A percentile compares a stretch with the other conserved stretches of the same genome.
Evolutionary conservation across 2,888 invertebrate genomes (phyloP).

Genomic region (Falcaria lacertinaria): DNA sequence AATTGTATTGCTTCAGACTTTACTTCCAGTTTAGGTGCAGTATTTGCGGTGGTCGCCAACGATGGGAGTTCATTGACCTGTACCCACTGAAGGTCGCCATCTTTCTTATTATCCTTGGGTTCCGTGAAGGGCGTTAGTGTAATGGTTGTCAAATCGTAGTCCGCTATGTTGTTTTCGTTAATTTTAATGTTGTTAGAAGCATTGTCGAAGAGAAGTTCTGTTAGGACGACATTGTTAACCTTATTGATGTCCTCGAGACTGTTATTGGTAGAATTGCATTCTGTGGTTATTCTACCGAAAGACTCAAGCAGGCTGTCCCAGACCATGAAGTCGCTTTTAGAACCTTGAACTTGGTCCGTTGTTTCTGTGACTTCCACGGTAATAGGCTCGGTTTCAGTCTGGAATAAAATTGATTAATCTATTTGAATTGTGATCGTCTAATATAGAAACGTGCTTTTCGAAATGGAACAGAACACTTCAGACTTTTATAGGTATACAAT

Average conservation of each 20-base stretch:
- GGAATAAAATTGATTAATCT: conserved; percentile 17
- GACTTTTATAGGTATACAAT: too few relatives aligned
- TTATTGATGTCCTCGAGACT: conserved; percentile 59
- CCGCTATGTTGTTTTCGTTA: conserved; percentile 38
- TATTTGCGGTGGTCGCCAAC: conserved; percentile 20
- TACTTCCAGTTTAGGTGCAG: conserved; percentile 42
- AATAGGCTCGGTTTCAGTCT: conserved; percentile 43
- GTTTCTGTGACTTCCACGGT: conserved; percentile 30
- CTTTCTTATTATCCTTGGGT: conserved; percentile 46
- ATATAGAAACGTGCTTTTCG: too few relatives aligned
- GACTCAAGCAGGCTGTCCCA: conserved; percentile 72
- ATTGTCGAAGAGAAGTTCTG: conserved; percentile 61
- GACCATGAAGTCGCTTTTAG: conserved; percentile 49
- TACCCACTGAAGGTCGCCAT: conserved; percentile 39
- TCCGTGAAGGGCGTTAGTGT: conserved; percentile 46
- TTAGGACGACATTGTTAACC: conserved; percentile 59
- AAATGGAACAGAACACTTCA: too few relatives aligned
- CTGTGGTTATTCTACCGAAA: conserved; percentile 66
- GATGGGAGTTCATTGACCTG: conserved; percentile 46
- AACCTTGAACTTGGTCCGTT: conserved; percentile 8
- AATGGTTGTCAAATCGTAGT: conserved; percentile 58
- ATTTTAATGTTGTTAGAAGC: conserved; percentile 45
- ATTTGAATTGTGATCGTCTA: too few relatives aligned
- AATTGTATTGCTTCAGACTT: conserved; percentile 82
- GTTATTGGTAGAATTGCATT: conserved; percentile 63